Base-by-base conservation (phyloP, 2,113 vertebrate species). In the Oreochromis spilurus region DNA sequence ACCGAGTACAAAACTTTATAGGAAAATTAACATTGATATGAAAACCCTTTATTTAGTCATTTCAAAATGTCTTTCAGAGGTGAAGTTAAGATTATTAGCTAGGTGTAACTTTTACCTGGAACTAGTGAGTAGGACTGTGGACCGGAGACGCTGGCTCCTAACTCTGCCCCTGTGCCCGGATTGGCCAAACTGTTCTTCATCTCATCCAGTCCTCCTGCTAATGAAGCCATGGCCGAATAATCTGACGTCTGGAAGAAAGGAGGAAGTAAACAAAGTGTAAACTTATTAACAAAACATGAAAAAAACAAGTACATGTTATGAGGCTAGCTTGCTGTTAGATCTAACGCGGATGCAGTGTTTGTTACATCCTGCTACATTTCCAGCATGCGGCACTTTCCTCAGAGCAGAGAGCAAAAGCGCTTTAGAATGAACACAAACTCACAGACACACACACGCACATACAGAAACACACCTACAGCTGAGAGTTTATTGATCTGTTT, bases 141-240 rank as follows among this genome's bases (percentile, higher is more conserved):
- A 62, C 98, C 98, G 0, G 98, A 96, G 80, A 99, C 98, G 0
- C 96, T 97, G 2, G 97, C 96, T 83, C 98, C 98, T 79, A 99
- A 90, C 89, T 99, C 99, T 1, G 97, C 96, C n/a, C 97, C 97
- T 82, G 98, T 94, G 70, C 95, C 94, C 8, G 98, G 96, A 94
- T 98, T 99, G 91, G 96, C 96, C 96, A 99, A 95, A 91, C 97
- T 99, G 81, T 96, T 98, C 94, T 99, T 99, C 99, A 99, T 99
- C 91, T 99, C 99, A 1, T 99, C 99, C 94, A 99, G 93, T 90
- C 99, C 98, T n/a, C 98, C 97, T 54, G 98, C 96, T 94, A 99
- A 94, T 0, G 98, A 98, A 60, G 98, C 98, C 98, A 99, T 99
- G 87, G 98, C 94, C 17, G 98, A 98, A 84, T 99, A 99, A 77